A percentile compares a stretch with the other conserved stretches of the same genome.
phyloP scores from a whole-genome alignment of 2,113 vertebrate genomes.

The Carollia perspicillata region DNA sequence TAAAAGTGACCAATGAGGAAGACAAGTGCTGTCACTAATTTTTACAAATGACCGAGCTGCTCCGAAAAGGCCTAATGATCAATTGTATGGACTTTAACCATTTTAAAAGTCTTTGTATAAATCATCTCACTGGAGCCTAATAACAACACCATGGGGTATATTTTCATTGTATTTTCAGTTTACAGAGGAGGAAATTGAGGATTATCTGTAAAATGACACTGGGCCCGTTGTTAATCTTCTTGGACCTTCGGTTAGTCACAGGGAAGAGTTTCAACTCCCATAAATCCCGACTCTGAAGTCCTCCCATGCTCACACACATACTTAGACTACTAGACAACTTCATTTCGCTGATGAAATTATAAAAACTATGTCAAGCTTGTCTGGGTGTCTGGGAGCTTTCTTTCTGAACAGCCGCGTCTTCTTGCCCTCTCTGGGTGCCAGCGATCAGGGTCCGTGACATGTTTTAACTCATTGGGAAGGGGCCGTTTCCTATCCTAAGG shows the following conservation, averaged over 20 bases:
- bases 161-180: constrained; percentile 55
- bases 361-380: constrained; percentile 49
- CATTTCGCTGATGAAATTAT: constrained; percentile 33
- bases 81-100: background rate
- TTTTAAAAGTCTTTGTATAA: background rate
- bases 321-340: constrained; percentile 58
- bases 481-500: background rate
- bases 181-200: constrained; percentile 65
- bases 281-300: background rate
- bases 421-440: background rate
- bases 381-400: constrained; percentile 48
- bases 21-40: background rate
- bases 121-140: background rate
- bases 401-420: constrained; percentile 18
- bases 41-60: background rate
- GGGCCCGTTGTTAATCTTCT: constrained; percentile 56
- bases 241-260: constrained; percentile 62
- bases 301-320: constrained; percentile 22
- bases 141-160: background rate
- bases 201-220: constrained; percentile 65
- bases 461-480: background rate
- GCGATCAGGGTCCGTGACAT: background rate
- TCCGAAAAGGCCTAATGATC: background rate
- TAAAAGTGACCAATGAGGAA: background rate
- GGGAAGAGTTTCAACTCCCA: constrained; percentile 10